Percentiles rank a stretch among this genome's conserved stretches.
Conservation (phyloP, 2,888 invertebrate genomes). For the Thecophora atra region DNA sequence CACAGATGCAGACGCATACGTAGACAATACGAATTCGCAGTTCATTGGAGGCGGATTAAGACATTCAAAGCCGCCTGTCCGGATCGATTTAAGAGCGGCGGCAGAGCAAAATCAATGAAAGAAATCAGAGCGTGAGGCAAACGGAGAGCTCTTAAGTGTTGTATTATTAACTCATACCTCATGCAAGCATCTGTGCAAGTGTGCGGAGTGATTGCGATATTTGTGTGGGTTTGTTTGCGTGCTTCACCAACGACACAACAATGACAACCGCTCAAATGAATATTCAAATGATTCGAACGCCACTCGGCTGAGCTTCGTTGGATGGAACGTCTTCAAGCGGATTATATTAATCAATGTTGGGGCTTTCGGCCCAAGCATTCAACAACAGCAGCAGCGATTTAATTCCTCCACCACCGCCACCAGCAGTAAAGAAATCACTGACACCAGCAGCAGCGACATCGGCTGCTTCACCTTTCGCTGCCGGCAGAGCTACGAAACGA, state of each 20-base stretch:
- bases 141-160: slow-evolving; percentile 58
- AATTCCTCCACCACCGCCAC: slow-evolving; percentile 16
- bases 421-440: no score
- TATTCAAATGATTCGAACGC: slow-evolving; percentile 32
- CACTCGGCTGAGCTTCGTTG: background rate
- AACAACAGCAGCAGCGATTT: slow-evolving; percentile 15
- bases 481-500: background rate
- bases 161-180: slow-evolving; percentile 57
- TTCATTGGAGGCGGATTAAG: slow-evolving; percentile 62
- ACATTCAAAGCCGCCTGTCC: slow-evolving; percentile 46
- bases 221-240: slow-evolving; percentile 39
- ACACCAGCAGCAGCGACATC: slow-evolving; percentile 1
- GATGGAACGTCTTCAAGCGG: slow-evolving; percentile 58
- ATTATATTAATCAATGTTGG: slow-evolving; percentile 61
- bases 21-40: slow-evolving; percentile 50
- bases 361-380: slow-evolving; percentile 20
- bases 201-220: background rate
- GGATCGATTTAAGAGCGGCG: slow-evolving; percentile 58
- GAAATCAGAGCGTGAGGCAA: slow-evolving; percentile 46
- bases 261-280: slow-evolving; percentile 30
- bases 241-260: slow-evolving; percentile 39
- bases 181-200: background rate
- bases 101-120: slow-evolving; percentile 40
- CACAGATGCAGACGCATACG: slow-evolving; percentile 10
- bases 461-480: slow-evolving; percentile 11